Conservation (phyloP, 2,113 vertebrate species). For the Sorex fumeus region DNA sequence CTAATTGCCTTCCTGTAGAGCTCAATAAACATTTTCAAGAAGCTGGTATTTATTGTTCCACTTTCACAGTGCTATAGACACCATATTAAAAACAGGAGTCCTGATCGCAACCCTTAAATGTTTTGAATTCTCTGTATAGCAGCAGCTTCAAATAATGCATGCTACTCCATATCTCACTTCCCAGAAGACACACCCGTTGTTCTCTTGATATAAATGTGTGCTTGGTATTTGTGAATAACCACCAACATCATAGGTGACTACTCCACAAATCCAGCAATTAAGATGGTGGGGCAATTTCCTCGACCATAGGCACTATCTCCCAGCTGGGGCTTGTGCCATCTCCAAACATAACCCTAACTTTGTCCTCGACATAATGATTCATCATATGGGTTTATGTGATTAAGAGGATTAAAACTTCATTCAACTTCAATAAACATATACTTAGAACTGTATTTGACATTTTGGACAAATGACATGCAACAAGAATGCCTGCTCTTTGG, state of each 20-base stretch:
- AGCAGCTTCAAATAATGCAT: background rate
- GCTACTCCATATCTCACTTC: background rate
- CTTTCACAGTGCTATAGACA: background rate
- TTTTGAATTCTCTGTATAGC: background rate
- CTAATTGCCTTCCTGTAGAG: background rate
- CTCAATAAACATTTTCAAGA: constrained; percentile 8
- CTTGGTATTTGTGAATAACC: constrained; percentile 23
- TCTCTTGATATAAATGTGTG: constrained; percentile 47
- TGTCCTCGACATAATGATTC: background rate
- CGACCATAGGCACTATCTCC: background rate
- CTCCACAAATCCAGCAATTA: background rate
- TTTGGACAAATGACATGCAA: constrained; percentile 9
- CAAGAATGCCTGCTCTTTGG: background rate
- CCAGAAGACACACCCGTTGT: background rate
- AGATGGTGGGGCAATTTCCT: background rate
- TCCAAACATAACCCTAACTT: background rate
- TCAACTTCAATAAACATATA: constrained; percentile 23
- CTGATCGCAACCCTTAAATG: background rate
- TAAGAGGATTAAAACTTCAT: constrained; percentile 38
- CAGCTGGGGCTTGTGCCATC: background rate
- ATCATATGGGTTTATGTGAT: background rate
- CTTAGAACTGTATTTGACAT: background rate
- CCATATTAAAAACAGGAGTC: background rate
- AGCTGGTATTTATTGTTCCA: background rate
- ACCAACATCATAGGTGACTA: background rate